A percentile compares a stretch with the other conserved stretches of the same genome.
These are phyloP conservation scores for Drosophila suzukii DNA, from an alignment of 1,140 invertebrate genomes.

Conservation along the genomic window DNA sequence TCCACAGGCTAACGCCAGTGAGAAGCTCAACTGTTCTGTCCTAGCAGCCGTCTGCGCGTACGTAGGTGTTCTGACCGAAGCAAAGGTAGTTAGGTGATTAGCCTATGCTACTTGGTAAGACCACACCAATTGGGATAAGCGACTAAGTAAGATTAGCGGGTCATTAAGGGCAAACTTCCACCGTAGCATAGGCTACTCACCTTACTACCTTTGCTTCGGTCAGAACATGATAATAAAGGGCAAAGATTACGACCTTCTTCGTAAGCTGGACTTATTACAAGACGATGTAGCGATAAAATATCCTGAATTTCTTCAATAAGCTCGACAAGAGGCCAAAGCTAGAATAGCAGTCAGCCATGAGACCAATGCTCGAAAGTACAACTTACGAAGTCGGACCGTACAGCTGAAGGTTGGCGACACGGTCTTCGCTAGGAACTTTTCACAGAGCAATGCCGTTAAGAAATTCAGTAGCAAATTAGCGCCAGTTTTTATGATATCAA, in stretches of 20 bases:
- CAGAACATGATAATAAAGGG: not conserved
- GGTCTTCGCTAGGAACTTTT: too few relatives aligned
- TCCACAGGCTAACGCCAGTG: conserved; percentile 17
- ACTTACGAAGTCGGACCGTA: not conserved
- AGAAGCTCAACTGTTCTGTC: conserved; percentile 16
- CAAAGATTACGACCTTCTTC: not conserved
- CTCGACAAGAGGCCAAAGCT: not conserved
- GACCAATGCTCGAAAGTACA: not conserved
- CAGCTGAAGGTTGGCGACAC: not conserved
- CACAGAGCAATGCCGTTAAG: too few relatives aligned
- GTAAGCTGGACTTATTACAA: not conserved
- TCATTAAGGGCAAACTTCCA: not conserved
- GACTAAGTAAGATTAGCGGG: conserved; percentile 12
- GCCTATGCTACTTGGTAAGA: too few relatives aligned
- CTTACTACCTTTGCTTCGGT: not conserved
- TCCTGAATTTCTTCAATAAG: not conserved
- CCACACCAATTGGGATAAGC: conserved; percentile 10
- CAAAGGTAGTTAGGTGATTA: too few relatives aligned
- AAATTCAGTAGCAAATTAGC: too few relatives aligned
- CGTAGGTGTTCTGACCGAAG: too few relatives aligned
- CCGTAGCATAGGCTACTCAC: not conserved
- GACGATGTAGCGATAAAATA: not conserved
- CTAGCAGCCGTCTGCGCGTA: conserved; percentile 15
- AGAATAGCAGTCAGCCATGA: not conserved
- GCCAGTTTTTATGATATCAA: not conserved